Evolutionary conservation across 1,140 invertebrate species (phyloP), one percentile per base, ranked within the genome.

Genomic region (Bombus sibiricus): DNA sequence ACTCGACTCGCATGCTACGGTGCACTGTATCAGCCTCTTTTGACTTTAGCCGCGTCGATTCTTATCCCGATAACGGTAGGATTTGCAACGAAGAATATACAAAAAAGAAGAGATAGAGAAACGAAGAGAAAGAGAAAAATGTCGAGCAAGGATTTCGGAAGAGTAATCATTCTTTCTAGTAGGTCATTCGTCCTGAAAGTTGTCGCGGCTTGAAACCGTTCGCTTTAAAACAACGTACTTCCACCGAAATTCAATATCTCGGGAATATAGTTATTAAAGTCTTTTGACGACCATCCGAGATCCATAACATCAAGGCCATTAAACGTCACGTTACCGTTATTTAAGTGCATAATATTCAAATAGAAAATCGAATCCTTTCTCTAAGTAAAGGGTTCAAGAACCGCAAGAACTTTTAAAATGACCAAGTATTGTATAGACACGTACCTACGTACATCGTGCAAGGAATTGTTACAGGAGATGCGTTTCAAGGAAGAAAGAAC

Each of bases 1-100:
- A 4, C 37, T 41, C 39, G 74, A 80, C 79, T 85, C 83, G 76
- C 87, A 90, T 91, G 90, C 91, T 90, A 86, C 34, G 47, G 80
- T 89, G 80, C 84, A 88, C 34, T 80, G 68, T 59, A 81, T 73
- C 68, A 53, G 83, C 57, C 25, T 66, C 77, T 74, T 64, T 73
- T 34, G 76, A 53, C 34, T 80, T 66, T 68, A 34, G 66, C 69
- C 72, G 72, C 41, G 32, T 18, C 43, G 53, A 41, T 34, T 81
- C 22, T 74, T 28, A 47, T 41, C 59, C 34, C 41, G n/a, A 34
- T 74, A 72, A 64, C 39, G 32, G 18, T 12, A 69, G n/a, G n/a
- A 59, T 62, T 28, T 28, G n/a, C 18, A 68, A 75, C 13, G 22
- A 59, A 74, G 32, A 62, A 62, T 32, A 66, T 25, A 83, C 0